Conservation (phyloP, 2,113 vertebrate species). For the Ptilorrhoa leucosticta region DNA sequence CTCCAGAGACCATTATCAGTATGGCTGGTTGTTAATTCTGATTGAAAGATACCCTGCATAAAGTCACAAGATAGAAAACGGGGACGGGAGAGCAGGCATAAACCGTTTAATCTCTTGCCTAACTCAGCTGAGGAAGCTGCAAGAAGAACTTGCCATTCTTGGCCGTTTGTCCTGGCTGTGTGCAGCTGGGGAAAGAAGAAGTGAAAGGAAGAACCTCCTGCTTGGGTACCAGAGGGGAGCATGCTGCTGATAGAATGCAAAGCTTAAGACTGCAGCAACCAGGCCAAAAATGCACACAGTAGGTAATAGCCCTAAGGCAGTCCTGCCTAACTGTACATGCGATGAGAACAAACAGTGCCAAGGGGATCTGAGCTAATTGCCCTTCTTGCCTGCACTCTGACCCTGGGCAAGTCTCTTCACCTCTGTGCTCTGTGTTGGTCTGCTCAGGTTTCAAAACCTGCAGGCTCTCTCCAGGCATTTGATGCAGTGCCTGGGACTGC, state of each 20-base stretch:
- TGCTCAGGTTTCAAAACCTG: background rate
- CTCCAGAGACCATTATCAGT: background rate
- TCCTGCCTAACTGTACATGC: background rate
- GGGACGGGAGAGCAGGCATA: background rate
- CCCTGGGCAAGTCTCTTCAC: background rate
- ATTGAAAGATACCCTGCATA: background rate
- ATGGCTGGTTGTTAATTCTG: background rate
- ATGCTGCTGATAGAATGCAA: background rate
- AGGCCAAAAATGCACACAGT: background rate
- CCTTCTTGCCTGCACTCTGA: background rate
- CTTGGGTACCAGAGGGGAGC: background rate
- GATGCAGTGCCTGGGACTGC: background rate
- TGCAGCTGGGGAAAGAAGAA: slow-evolving; percentile 37
- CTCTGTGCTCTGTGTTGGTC: background rate
- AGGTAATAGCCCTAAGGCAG: background rate
- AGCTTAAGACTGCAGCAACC: background rate
- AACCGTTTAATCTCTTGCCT: background rate
- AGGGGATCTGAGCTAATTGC: background rate
- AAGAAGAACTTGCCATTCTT: slow-evolving; percentile 17
- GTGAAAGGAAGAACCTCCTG: background rate
- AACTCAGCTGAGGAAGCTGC: slow-evolving; percentile 20
- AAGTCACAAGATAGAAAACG: background rate
- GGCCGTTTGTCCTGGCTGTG: background rate
- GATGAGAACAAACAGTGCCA: background rate
- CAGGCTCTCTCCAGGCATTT: rapidly evolving